These are phyloP conservation scores for Gymnocheta viridis DNA, from an alignment of 2,888 invertebrate genomes.

Conservation along the genomic window DNA sequence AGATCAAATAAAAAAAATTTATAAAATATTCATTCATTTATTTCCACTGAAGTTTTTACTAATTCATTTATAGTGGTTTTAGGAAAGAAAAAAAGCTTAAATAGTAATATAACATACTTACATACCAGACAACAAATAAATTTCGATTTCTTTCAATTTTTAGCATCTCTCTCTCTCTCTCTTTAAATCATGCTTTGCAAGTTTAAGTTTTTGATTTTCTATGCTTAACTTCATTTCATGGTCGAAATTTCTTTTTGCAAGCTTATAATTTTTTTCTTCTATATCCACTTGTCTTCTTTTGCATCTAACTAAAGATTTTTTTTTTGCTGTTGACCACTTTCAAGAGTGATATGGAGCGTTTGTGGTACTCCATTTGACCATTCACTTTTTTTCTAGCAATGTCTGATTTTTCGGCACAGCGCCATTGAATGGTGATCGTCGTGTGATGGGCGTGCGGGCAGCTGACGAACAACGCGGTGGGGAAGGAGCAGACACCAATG, in stretches of 20 bases:
- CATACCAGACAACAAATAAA: slow-evolving; percentile 12
- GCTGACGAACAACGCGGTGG: too few species aligned
- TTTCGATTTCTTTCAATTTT: not conserved
- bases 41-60: slow-evolving; percentile 10
- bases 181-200: slow-evolving; percentile 9
- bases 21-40: slow-evolving; percentile 20
- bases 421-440: slow-evolving; percentile 29
- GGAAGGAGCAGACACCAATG: slow-evolving; percentile 25
- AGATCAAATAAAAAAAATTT: slow-evolving; percentile 20
- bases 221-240: slow-evolving; percentile 25
- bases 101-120: slow-evolving; percentile 7
- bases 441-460: too few species aligned
- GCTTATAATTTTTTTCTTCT: not conserved
- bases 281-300: not conserved
- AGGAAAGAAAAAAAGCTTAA: slow-evolving; percentile 24
- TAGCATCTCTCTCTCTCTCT: slow-evolving; percentile 22
- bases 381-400: slow-evolving; percentile 39
- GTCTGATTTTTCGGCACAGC: slow-evolving; percentile 34
- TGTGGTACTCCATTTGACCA: slow-evolving; percentile 12
- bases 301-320: slow-evolving; percentile 17
- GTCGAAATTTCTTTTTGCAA: not conserved
- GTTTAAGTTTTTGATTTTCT: slow-evolving; percentile 5
- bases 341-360: slow-evolving; percentile 8
- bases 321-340: slow-evolving; percentile 7
- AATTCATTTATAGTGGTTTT: slow-evolving; percentile 1